Percentiles rank a stretch among this genome's conserved stretches.
These are phyloP conservation scores for Acanthosoma haemorrhoidale DNA, from an alignment of 2,888 invertebrate genomes.

Conservation along the genomic window DNA sequence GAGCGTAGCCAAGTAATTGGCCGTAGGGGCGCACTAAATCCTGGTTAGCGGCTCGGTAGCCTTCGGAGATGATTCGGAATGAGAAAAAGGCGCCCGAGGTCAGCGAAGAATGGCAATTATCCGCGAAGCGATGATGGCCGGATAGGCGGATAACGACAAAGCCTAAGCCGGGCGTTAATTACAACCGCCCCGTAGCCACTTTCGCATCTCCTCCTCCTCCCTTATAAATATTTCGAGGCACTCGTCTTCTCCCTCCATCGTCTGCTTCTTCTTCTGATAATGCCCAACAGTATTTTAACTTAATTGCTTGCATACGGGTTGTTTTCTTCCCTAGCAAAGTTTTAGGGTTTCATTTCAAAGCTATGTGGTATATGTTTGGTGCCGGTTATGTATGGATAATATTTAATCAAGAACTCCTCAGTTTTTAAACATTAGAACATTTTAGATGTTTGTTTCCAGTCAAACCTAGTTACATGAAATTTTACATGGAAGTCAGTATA, in stretches of 20 bases:
- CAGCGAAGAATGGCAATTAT: neutral
- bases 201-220: neutral
- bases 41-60: neutral
- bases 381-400: no score
- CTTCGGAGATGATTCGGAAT: neutral
- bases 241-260: neutral
- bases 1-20: no score
- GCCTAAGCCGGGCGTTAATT: neutral
- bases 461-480: no score
- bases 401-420: no score
- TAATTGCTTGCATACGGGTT: no score
- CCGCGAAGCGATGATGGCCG: neutral
- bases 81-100: neutral
- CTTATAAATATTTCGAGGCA: neutral
- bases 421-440: no score
- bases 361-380: no score
- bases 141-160: neutral
- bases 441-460: no score
- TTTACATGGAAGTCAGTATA: no score
- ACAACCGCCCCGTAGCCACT: neutral
- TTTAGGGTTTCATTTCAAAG: no score
- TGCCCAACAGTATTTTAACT: neutral
- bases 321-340: no score
- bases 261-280: neutral
- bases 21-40: no score